These are phyloP conservation scores for Tiliacea aurago DNA, from an alignment of 2,888 invertebrate genomes.

Conservation along the genomic window DNA sequence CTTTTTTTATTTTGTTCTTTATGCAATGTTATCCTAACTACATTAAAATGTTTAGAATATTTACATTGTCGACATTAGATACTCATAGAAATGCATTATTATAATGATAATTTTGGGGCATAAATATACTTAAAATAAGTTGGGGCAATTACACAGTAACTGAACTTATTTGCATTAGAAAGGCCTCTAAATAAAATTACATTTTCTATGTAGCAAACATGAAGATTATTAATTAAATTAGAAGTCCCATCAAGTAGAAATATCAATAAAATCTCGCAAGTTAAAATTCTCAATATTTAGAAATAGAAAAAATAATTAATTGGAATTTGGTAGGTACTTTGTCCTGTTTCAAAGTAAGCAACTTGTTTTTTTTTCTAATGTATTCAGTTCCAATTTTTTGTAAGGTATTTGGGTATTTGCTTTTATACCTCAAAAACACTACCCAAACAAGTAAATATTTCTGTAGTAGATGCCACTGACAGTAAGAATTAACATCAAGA, in stretches of 20 bases:
- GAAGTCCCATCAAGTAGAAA: too few species aligned
- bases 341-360: neutral
- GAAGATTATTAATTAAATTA: neutral
- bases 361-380: neutral
- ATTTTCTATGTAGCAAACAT: neutral
- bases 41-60: conserved; percentile 34
- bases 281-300: neutral
- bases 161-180: neutral
- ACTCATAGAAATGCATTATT: conserved; percentile 10
- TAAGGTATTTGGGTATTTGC: too few species aligned
- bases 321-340: too few species aligned
- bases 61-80: conserved; percentile 29
- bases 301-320: neutral
- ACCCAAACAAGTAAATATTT: neutral
- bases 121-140: conserved; percentile 12
- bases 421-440: neutral
- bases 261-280: neutral
- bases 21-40: conserved; percentile 29
- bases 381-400: neutral
- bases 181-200: neutral
- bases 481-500: neutral
- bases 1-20: conserved; percentile 63
- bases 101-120: conserved; percentile 48
- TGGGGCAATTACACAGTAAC: conserved; percentile 6
- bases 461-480: too few species aligned